phyloP scores from a whole-genome alignment of 2,797 vertebrate genomes.

The Sebastes baramenuke region DNA sequence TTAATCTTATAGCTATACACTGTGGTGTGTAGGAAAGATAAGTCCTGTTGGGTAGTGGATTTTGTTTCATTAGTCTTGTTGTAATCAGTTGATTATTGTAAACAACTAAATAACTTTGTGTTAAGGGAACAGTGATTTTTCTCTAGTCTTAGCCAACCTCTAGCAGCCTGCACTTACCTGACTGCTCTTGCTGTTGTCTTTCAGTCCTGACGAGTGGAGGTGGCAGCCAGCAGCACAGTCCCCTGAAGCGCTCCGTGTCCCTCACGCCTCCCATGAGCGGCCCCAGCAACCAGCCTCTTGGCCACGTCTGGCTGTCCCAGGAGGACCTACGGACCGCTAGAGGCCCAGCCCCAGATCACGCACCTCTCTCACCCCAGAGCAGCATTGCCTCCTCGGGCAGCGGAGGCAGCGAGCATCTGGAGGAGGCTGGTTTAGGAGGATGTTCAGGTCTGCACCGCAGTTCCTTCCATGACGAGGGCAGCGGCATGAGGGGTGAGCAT shows the following conservation, averaged over 20 bases:
- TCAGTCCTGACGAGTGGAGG: conserved; percentile 91
- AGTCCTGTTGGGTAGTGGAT: background rate
- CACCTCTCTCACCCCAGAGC: conserved; percentile 98
- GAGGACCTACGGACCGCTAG: conserved; percentile 94
- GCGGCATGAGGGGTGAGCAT: conserved; percentile 98
- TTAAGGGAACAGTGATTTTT: background rate
- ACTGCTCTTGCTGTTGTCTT: conserved; percentile 64
- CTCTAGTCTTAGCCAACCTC: background rate
- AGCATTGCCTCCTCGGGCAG: conserved; percentile 99
- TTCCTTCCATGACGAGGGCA: conserved; percentile 97
- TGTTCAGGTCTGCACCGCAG: conserved; percentile 85
- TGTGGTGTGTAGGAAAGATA: background rate
- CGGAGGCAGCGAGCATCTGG: conserved; percentile 98
- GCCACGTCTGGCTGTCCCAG: conserved; percentile 99
- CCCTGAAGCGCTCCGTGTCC: conserved; percentile 98
- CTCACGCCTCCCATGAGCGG: conserved; percentile 98
- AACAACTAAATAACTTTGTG: background rate
- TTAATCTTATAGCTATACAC: background rate
- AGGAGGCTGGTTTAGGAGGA: conserved; percentile 87
- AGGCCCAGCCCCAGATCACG: conserved; percentile 92
- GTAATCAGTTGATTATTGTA: background rate
- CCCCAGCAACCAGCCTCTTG: conserved; percentile 91
- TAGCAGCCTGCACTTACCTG: background rate
- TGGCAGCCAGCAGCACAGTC: conserved; percentile 90
- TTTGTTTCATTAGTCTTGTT: background rate